Conservation (phyloP, 2,888 invertebrate genomes). For the Epinotia ramella region DNA sequence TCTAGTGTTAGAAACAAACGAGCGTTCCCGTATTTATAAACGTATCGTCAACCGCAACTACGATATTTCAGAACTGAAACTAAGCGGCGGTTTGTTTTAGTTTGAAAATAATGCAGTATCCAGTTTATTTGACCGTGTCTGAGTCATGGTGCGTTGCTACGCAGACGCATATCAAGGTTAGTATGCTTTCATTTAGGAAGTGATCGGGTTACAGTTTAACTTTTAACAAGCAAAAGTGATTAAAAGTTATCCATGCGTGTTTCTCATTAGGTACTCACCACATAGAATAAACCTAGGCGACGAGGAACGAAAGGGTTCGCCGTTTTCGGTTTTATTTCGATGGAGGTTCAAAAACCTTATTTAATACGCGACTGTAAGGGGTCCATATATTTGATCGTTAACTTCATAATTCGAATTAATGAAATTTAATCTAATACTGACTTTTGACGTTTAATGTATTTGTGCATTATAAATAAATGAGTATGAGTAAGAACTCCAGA, state of each 20-base stretch:
- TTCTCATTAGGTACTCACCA: background rate
- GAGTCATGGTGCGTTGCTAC: conserved; percentile 69
- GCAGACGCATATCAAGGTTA: conserved; percentile 73
- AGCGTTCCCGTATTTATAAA: conserved; percentile 38
- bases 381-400: background rate
- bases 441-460: too few species aligned
- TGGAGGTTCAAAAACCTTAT: background rate
- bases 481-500: background rate
- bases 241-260: background rate
- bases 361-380: background rate
- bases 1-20: conserved; percentile 10
- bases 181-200: conserved; percentile 66
- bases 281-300: background rate
- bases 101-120: conserved; percentile 64
- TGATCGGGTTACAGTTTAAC: conserved; percentile 52
- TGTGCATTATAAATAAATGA: too few species aligned
- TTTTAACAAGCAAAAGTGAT: background rate
- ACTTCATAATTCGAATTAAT: too few species aligned
- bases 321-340: too few species aligned
- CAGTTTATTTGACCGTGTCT: conserved; percentile 70
- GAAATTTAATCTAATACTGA: too few species aligned
- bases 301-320: background rate
- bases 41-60: conserved; percentile 47
- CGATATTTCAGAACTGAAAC: conserved; percentile 53
- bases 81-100: conserved; percentile 59